Evolutionary conservation across 1,140 invertebrate species (phyloP).

Genomic region (Drosophila eugracilis): DNA sequence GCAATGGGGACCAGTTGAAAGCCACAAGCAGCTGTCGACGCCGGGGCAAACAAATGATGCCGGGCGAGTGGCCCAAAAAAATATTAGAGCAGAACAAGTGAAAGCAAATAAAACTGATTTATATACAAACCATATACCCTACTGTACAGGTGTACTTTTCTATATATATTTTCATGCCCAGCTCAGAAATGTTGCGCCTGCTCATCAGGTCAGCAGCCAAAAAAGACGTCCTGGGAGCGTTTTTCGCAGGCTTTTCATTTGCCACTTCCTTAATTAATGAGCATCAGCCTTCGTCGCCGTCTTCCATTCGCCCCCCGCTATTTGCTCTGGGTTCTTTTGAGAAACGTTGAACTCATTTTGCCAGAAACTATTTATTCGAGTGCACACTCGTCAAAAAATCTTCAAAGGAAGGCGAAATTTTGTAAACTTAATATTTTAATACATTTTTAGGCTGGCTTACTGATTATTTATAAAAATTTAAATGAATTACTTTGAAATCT

Average conservation of each 20-base stretch:
- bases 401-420: too few species aligned
- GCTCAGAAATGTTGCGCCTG: conserved; percentile 27
- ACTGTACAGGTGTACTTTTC: background rate
- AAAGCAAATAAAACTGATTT: conserved; percentile 82
- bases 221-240: conserved; percentile 60
- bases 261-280: conserved; percentile 83
- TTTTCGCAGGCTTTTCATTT: conserved; percentile 79
- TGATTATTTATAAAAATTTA: too few species aligned
- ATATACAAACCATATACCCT: conserved; percentile 31
- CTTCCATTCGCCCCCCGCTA: conserved; percentile 39
- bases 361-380: conserved; percentile 79
- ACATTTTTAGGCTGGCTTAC: too few species aligned
- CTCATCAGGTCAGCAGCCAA: conserved; percentile 54
- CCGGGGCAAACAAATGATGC: conserved; percentile 68
- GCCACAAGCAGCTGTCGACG: conserved; percentile 64
- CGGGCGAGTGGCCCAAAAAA: conserved; percentile 56
- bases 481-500: too few species aligned
- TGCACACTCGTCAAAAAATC: conserved; percentile 22
- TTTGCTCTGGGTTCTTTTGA: conserved; percentile 76
- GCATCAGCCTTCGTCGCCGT: conserved; percentile 52
- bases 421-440: too few species aligned
- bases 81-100: conserved; percentile 72
- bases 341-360: conserved; percentile 70
- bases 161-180: conserved; percentile 1
- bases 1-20: conserved; percentile 50